Evolutionary conservation across 2,113 vertebrate genomes (phyloP), one percentile per base, ranked within the genome.

Genomic region (Scatophagus argus): DNA sequence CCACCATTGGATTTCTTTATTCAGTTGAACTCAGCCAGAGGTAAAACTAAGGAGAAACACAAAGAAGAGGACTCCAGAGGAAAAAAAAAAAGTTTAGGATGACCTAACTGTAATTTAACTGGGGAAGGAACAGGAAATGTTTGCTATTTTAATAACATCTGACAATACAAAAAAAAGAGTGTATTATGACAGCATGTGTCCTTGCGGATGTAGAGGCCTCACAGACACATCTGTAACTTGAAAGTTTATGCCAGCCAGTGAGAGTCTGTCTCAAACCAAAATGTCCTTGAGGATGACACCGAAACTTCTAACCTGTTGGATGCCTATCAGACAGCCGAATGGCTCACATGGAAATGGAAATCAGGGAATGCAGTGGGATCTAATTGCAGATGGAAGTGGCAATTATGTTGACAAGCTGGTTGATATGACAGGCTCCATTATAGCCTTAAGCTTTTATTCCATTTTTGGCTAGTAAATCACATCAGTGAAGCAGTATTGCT

Each of bases 321-420:
- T 73, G 76, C 69, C 79, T 36, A 61, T 85, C 80, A 80, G 75
- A 66, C 77, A 78, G 77, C 72, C 54, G 79, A 86, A 82, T 79
- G 83, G 65, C 79, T 83, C 55, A 14, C 23, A 70, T 56, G 71
- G 56, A 88, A 83, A 87, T 87, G 76, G 77, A 77, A 79, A 81
- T 84, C 39, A 29, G 62, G 9, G 59, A 83, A 81, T 85, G 83
- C 74, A 67, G 78, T 32, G 62, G 72, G 70, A 85, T 84, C 82
- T 89, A 87, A 91, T 89, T 88, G 87, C 88, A 81, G 77, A 71
- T 86, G 84, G 78, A 92, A 91, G 87, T 85, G 87, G 89, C 80
- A 87, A 93, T 93, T 89, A 91, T 87, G 85, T 90, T 92, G 89
- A 93, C 88, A 89, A 90, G 89, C 85, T 89, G 90, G 85, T 89